Percentiles rank a stretch among this genome's conserved stretches.
These are phyloP conservation scores for Stichopus horrens DNA, from an alignment of 53 echinoderm and acorn worm species.

Conservation along the genomic window DNA sequence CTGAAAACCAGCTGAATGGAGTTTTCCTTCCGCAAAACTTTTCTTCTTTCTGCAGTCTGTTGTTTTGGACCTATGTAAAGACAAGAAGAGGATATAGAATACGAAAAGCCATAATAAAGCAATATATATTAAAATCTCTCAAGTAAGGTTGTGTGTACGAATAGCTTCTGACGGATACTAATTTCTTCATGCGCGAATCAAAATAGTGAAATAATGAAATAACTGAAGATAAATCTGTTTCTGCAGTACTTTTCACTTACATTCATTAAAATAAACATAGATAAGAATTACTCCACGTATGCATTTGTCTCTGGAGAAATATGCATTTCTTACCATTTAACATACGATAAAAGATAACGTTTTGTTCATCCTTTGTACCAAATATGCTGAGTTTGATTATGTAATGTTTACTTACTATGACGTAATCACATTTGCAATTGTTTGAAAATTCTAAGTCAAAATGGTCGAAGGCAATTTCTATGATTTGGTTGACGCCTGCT, in stretches of 20 bases:
- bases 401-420: conserved; percentile 40
- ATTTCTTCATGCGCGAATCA: too few relatives aligned
- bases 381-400: background rate
- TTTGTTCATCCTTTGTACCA: too few relatives aligned
- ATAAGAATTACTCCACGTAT: too few relatives aligned
- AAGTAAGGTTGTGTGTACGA: too few relatives aligned
- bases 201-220: too few relatives aligned
- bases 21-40: conserved; percentile 52
- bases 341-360: too few relatives aligned
- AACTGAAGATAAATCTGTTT: too few relatives aligned
- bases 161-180: too few relatives aligned
- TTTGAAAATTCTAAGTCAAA: conserved; percentile 65
- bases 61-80: conserved; percentile 9
- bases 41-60: background rate
- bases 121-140: background rate
- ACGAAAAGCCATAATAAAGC: background rate
- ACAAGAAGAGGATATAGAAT: background rate
- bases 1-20: conserved; percentile 61
- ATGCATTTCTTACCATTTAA: too few relatives aligned
- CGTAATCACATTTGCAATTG: conserved; percentile 60
- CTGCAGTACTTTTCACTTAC: too few relatives aligned
- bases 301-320: too few relatives aligned
- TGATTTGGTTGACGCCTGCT: conserved; percentile 42
- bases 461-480: conserved; percentile 53
- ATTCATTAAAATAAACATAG: too few relatives aligned